Base-by-base conservation (phyloP, 2,888 invertebrate genomes). In the Pseudeuparius sepicola region DNA sequence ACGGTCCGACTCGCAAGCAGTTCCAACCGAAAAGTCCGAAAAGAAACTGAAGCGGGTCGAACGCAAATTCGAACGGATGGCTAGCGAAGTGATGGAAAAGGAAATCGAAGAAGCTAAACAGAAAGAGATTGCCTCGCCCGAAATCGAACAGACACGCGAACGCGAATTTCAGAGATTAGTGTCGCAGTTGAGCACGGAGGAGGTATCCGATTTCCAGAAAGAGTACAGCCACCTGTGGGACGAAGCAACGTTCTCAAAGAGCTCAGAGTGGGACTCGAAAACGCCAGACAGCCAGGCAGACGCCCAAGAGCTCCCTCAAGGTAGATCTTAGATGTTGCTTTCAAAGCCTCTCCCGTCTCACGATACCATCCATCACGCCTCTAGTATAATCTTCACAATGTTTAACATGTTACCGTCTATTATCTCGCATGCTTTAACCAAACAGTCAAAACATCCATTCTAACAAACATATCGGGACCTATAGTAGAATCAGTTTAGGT, bases 11-110 rank as follows among this genome's bases (percentile, higher is more conserved):
- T 28, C 12, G 9, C 41, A 26, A 34, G 35, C 39, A 28, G 50
- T 49, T 30, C 20, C 20, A 3, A 20, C 12, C 3, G 46, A 51
- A 5, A 54, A 54, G 46, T 44, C 42, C 7, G 62, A 63, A 42
- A 56, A 54, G 37, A 66, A 65, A 53, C 49, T 65, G 26, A 56
- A 56, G 40, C 53, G 64, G 40, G 63, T 67, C 31, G 68, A 68
- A 46, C 55, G 65, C 36, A 62, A 64, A 50, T 68, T 68, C 51
- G 67, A 68, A 51, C 50, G 65, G 47, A 64, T 68, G 63, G 65
- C 67, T 24, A 67, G 67, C 9, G 60, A 67, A 49, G 59, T 59
- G 11, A 46, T 66, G 36, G 63, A 64, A 30, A 53, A 53, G 37
- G 61, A 60, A 28, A 43, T 39, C 17, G 37, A 34, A 30, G 55